Conservation (phyloP, 2,797 vertebrate species). For the Spinus pinus region DNA sequence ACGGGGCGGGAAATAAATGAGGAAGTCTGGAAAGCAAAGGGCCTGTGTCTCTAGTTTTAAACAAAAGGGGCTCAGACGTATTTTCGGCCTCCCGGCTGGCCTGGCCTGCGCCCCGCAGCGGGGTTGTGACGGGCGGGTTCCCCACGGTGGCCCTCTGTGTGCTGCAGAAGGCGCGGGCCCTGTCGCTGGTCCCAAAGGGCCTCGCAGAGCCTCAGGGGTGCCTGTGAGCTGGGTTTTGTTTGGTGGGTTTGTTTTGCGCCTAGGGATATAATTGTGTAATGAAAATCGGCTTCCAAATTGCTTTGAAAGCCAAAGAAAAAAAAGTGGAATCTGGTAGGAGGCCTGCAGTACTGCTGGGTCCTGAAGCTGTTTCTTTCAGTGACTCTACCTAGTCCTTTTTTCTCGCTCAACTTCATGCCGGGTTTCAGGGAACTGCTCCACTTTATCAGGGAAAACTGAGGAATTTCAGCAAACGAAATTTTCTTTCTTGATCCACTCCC, state of each 20-base stretch:
- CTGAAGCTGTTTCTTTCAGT: not conserved
- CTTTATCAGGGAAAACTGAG: not conserved
- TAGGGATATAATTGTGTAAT: accelerated
- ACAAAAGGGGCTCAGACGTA: accelerated
- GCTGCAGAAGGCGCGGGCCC: accelerated
- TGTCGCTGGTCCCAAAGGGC: too few species aligned
- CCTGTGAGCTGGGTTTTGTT: accelerated
- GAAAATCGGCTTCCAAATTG: not conserved
- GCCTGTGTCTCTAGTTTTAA: accelerated
- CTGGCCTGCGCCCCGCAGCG: accelerated
- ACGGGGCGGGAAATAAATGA: accelerated
- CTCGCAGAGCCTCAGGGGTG: accelerated
- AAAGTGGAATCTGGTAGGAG: not conserved
- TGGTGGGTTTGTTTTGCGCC: accelerated
- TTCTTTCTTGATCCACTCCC: not conserved
- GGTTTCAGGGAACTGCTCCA: not conserved
- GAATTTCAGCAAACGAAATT: not conserved
- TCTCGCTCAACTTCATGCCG: accelerated
- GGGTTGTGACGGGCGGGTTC: not conserved
- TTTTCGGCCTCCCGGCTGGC: accelerated
- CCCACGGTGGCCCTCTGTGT: accelerated
- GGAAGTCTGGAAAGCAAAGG: accelerated
- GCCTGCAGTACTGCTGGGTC: not conserved
- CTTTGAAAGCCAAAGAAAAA: not conserved
- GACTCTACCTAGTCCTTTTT: accelerated